These are phyloP conservation scores for Caenorhabditis becei DNA, from an alignment of 2,888 invertebrate species.

Conservation along the genomic window DNA sequence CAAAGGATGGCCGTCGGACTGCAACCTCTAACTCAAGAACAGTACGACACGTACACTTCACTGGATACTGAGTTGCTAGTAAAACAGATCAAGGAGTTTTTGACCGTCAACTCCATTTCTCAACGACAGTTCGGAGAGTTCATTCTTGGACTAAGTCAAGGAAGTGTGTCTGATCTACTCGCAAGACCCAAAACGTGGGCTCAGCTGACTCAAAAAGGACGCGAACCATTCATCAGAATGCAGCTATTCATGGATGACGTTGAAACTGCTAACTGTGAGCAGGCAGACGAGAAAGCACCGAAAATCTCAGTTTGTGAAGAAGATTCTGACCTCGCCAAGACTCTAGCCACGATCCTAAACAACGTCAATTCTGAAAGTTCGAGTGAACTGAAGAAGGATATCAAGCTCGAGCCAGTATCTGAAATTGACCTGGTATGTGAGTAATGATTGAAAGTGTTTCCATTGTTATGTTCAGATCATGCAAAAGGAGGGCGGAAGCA, in stretches of 20 bases:
- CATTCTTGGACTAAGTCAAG: conserved; percentile 95
- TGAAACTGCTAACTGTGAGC: conserved; percentile 20
- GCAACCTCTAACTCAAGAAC: conserved; percentile 98
- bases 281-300: conserved; percentile 94
- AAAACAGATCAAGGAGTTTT: conserved; percentile 83
- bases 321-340: conserved; percentile 49
- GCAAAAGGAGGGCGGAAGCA: conserved; percentile 32
- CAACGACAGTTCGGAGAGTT: conserved; percentile 98
- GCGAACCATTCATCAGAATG: conserved; percentile 97
- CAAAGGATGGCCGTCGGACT: conserved; percentile 85
- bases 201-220: conserved; percentile 92
- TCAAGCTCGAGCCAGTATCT: conserved; percentile 26
- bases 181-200: conserved; percentile 99
- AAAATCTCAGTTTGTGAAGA: conserved; percentile 84
- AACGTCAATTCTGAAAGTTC: conserved; percentile 7
- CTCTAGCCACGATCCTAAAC: conserved; percentile 31
- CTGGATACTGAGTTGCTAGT: conserved; percentile 99
- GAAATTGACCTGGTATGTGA: conserved; percentile 38
- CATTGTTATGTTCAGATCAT: conserved; percentile 28
- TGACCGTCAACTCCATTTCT: conserved; percentile 86
- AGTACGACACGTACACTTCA: conserved; percentile 94
- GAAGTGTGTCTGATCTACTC: conserved; percentile 96
- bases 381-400: neutral
- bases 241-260: conserved; percentile 90
- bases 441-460: neutral